Evolutionary conservation across 2,888 invertebrate genomes (phyloP).

Genomic region (Xylota segnis): DNA sequence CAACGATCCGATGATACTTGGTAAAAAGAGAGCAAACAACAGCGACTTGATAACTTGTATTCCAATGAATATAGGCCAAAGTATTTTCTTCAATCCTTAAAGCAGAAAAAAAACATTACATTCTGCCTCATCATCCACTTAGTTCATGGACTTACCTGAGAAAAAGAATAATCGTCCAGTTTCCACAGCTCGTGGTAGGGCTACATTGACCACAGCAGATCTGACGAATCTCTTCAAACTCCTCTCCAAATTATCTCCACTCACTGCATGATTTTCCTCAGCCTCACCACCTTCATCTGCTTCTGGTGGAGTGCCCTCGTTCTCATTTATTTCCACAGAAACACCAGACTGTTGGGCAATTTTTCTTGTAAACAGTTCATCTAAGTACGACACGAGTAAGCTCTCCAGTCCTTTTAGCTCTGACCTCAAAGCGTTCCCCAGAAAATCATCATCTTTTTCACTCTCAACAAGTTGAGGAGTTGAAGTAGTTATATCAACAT

Average conservation of each 20-base stretch:
- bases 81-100: slow-evolving; percentile 92
- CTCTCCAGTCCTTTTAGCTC: slow-evolving; percentile 80
- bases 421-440: slow-evolving; percentile 66
- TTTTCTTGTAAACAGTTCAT: slow-evolving; percentile 68
- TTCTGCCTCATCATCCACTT: slow-evolving; percentile 82
- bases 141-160: slow-evolving; percentile 87
- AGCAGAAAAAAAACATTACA: slow-evolving; percentile 78
- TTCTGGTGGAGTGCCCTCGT: slow-evolving; percentile 50
- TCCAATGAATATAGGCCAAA: slow-evolving; percentile 92
- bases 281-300: slow-evolving; percentile 82
- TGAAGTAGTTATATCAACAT: neutral
- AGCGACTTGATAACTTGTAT: slow-evolving; percentile 93
- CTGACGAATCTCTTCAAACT: slow-evolving; percentile 80
- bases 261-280: slow-evolving; percentile 84
- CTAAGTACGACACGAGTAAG: slow-evolving; percentile 80
- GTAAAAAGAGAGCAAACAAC: slow-evolving; percentile 92
- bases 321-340: slow-evolving; percentile 79
- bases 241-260: slow-evolving; percentile 86
- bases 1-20: slow-evolving; percentile 92
- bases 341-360: slow-evolving; percentile 78
- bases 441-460: neutral
- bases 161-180: slow-evolving; percentile 88
- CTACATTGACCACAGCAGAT: slow-evolving; percentile 87
- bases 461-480: neutral
- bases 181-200: slow-evolving; percentile 86